Percentiles rank a stretch among this genome's conserved stretches.
These are phyloP conservation scores for Spatulosminthurus flaviceps DNA, from an alignment of 2,888 invertebrate genomes.

Conservation along the genomic window DNA sequence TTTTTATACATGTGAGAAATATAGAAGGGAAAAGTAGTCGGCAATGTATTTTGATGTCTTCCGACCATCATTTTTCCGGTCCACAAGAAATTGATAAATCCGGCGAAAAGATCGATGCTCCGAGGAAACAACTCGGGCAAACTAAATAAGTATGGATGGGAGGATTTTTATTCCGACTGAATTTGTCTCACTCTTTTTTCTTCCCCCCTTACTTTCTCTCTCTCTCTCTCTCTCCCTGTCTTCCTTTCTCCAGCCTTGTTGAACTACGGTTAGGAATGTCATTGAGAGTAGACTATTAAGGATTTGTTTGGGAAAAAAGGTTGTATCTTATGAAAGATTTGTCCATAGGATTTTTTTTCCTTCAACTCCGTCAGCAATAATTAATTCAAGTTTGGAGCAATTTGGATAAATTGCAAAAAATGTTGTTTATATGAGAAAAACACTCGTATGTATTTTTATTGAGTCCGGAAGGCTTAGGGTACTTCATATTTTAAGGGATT, in stretches of 20 bases:
- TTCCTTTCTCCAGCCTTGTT: not conserved
- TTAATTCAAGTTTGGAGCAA: too few relatives aligned
- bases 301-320: too few relatives aligned
- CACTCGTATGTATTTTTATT: too few relatives aligned
- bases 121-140: conserved; percentile 52
- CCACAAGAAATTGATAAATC: conserved; percentile 63
- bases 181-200: conserved; percentile 44
- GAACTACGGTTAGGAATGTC: not conserved
- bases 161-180: conserved; percentile 44
- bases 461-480: too few relatives aligned
- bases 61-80: conserved; percentile 62
- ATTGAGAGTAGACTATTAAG: not conserved
- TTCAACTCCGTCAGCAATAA: too few relatives aligned
- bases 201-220: too few relatives aligned
- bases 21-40: conserved; percentile 34
- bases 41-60: conserved; percentile 52
- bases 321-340: too few relatives aligned
- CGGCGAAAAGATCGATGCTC: conserved; percentile 56
- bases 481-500: conserved; percentile 7
- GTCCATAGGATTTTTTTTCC: too few relatives aligned
- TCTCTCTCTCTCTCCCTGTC: not conserved
- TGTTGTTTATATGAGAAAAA: too few relatives aligned
- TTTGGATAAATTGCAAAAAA: not conserved
- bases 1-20: not conserved
- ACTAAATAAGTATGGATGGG: conserved; percentile 50